Percentiles rank a stretch among this genome's conserved stretches.
phyloP scores from a whole-genome alignment of 1,140 invertebrate species.

The Leucophenga varia region DNA sequence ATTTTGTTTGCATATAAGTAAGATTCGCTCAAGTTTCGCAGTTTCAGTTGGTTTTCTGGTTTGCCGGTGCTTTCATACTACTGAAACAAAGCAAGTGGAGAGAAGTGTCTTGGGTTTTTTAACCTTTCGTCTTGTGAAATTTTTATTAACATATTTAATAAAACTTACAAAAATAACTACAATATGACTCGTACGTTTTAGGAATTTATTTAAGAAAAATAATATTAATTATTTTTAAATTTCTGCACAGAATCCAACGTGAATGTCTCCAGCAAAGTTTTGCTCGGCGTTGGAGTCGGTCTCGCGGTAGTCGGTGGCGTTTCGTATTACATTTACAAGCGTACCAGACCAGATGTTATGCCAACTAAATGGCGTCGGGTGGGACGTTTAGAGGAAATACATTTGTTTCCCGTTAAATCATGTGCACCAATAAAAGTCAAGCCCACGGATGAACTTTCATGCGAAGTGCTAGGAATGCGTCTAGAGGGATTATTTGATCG shows the following conservation, averaged over 20 bases:
- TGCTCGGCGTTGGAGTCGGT: conserved; percentile 33
- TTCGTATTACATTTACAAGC: conserved; percentile 35
- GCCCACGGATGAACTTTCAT: conserved; percentile 49
- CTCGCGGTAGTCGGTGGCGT: conserved; percentile 27
- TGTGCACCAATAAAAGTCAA: conserved; percentile 53
- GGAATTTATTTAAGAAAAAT: no score
- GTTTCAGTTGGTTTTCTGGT: no score
- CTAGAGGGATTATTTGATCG: conserved; percentile 57
- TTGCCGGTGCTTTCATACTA: no score
- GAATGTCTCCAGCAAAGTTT: conserved; percentile 10
- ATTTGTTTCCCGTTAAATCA: conserved; percentile 61
- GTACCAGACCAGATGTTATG: conserved; percentile 33
- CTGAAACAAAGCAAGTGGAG: no score
- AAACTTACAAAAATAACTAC: no score
- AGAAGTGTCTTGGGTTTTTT: no score
- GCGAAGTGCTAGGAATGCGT: conserved; percentile 57
- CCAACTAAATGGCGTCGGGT: conserved; percentile 53
- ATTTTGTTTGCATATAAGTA: no score
- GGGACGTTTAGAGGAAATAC: conserved; percentile 58
- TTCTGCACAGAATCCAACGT: conserved; percentile 1
- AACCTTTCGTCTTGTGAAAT: no score
- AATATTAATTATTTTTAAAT: neutral
- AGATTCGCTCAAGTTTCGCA: no score
- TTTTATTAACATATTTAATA: no score
- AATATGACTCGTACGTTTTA: no score